Base-by-base conservation (phyloP, 2,888 invertebrate genomes). In the Drosophila fungiperda region DNA sequence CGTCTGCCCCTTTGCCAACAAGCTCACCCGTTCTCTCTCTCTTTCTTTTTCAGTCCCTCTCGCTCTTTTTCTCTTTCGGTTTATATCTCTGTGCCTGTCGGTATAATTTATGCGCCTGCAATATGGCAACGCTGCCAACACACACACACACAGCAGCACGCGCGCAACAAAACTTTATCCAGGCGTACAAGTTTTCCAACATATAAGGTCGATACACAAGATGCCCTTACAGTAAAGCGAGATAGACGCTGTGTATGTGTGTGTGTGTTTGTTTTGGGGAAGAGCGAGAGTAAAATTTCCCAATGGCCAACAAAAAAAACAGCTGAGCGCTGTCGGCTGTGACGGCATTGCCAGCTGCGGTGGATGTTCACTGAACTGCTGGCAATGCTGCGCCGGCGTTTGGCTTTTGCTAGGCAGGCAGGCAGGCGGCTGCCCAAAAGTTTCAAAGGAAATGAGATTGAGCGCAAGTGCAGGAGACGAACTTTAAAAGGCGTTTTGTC, bases 391-490 rank as follows among this genome's bases (percentile, higher is more conserved):
- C 76, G 79, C 85, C 85, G 87, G 87, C 80, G 76, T 85, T 84
- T 76, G 57, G 68, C 74, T 72, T 78, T 77, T 68, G 66, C 71
- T 80, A 76, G 77, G 83, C 82, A 45, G 23, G 45, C 23, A 76
- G 77, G 83, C 82, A 45, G 23, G 45, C 23, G 78, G 69, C 68
- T 77, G 75, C 57, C 62, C 68, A 68, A 73, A 76, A 77, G 54
- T 81, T 67, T 55, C 69, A 77, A 74, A 76, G 76, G 32, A 83
- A 65, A 72, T 74, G 52, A 60, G 77, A 86, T 79, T 82, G 89
- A 91, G 91, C 88, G 88, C 89, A 86, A 85, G 89, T 88, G 89
- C 84, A 83, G 86, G 87, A 67, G 82, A 64, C 61, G 53, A 71
- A 78, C 65, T 78, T 74, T 68, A 75, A 78, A 74, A 75, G 78